Evolutionary conservation across 2,113 vertebrate species (phyloP).

Genomic region (Callopanchax toddi): DNA sequence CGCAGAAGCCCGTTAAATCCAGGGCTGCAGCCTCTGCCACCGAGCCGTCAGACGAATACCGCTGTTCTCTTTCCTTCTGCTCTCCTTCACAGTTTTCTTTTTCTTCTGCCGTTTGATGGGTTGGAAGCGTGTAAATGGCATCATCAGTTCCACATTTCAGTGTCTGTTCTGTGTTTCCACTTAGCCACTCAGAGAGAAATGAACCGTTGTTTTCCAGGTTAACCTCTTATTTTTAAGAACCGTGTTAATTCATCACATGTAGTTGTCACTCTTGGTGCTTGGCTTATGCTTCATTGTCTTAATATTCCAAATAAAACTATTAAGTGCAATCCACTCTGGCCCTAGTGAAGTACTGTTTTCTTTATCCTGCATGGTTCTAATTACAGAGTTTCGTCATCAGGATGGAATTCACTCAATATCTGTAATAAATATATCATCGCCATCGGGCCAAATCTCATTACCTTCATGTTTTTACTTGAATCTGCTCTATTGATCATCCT

Average conservation of each 20-base stretch:
- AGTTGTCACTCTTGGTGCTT: conserved; percentile 85
- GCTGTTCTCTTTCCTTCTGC: conserved; percentile 13
- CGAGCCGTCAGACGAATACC: not conserved
- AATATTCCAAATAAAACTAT: conserved; percentile 86
- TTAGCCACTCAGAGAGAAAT: conserved; percentile 56
- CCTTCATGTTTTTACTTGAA: too few relatives aligned
- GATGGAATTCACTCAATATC: too few relatives aligned
- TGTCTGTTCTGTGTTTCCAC: conserved; percentile 71
- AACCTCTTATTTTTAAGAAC: conserved; percentile 74
- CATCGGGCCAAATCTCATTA: too few relatives aligned
- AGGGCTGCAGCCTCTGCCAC: too few relatives aligned
- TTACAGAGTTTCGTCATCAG: too few relatives aligned
- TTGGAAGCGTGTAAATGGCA: conserved; percentile 74
- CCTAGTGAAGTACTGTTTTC: too few relatives aligned
- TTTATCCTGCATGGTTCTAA: too few relatives aligned
- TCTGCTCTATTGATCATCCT: too few relatives aligned
- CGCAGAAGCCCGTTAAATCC: too few relatives aligned
- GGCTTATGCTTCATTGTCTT: conserved; percentile 85
- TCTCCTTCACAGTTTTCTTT: too few relatives aligned
- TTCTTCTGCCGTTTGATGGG: conserved; percentile 62
- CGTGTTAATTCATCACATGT: conserved; percentile 70
- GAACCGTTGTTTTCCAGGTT: conserved; percentile 72
- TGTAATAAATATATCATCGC: too few relatives aligned
- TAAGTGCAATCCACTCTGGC: conserved; percentile 73
- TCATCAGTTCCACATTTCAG: conserved; percentile 75